Percentiles rank a stretch among this genome's conserved stretches.
phyloP scores from a whole-genome alignment of 1,140 invertebrate genomes.

The Anoplophora glabripennis region DNA sequence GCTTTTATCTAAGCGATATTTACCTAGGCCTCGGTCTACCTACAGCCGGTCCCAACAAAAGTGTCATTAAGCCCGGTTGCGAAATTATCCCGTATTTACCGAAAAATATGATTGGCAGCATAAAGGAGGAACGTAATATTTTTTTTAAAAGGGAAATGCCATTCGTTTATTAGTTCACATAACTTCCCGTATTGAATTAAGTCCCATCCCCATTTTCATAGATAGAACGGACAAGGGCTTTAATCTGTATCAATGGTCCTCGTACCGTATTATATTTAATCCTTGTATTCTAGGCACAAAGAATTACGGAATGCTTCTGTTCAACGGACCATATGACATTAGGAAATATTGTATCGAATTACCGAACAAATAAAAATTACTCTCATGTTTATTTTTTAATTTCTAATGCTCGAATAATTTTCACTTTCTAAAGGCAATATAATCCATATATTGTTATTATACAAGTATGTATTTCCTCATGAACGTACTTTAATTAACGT shows the following conservation, averaged over 20 bases:
- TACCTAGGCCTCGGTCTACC: constrained; percentile 7
- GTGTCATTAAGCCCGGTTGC: constrained; percentile 19
- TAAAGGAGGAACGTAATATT: constrained; percentile 33
- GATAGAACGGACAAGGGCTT: constrained; percentile 28
- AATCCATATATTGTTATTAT: too few species aligned
- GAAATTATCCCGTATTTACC: constrained; percentile 14
- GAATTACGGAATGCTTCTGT: constrained; percentile 23
- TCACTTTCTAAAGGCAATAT: constrained; percentile 10
- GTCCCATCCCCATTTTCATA: constrained; percentile 29
- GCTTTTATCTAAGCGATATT: constrained; percentile 6
- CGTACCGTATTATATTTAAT: constrained; percentile 28
- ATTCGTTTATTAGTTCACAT: constrained; percentile 14
- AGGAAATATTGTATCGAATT: constrained; percentile 34
- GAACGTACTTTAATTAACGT: too few species aligned
- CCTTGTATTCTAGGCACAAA: constrained; percentile 26
- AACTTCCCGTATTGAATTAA: constrained; percentile 15
- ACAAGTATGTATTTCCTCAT: too few species aligned
- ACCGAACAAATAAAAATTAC: constrained; percentile 27
- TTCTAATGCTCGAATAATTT: constrained; percentile 19
- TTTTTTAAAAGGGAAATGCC: constrained; percentile 23
- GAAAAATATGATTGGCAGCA: constrained; percentile 31
- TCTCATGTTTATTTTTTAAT: constrained; percentile 17
- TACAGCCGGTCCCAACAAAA: constrained; percentile 17
- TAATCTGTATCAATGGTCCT: constrained; percentile 39
- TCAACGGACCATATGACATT: constrained; percentile 33